Base-by-base conservation (phyloP, 2,888 invertebrate genomes). In the Euzetes globulus region DNA sequence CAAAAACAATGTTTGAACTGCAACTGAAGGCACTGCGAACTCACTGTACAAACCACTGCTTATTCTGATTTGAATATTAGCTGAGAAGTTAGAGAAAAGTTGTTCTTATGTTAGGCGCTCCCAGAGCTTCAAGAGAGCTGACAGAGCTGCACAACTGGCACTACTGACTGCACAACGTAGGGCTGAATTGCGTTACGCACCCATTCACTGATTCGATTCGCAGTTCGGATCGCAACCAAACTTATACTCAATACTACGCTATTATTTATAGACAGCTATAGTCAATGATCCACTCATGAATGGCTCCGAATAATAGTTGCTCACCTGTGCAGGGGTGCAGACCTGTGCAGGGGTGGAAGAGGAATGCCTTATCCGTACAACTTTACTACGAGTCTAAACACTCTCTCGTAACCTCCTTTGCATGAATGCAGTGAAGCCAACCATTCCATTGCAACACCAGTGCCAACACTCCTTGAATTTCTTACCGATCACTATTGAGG, bases 231-330 rank as follows among this genome's bases (percentile, higher is more conserved):
- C 29, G 13, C 58, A 58, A 25, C 11, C 15, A 58, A 19, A 27
- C 19, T 72, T 73, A 73, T 77, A 77, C 77, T 77, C 73, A 74
- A 73, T 77, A 77, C 77, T 77, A 77, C 77, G 76, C 75, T 75
- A 77, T 77, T 77, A 77, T 77, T 77, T 77, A 77, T 77, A 77
- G 77, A n/a, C n/a, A 50, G 50, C 76, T 77, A 77, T 77, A 77
- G 77, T 50, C n/a, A 50, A 4, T 77, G 77, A 77, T 75, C 76
- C 77, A 77, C 72, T 76, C 76, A 77, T 77, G 77, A 77, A 77
- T 77, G 77, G 75, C 75, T 76, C 75, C 29, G 75, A 74, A 74
- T 74, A 76, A 76, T 73, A 73, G 52, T 50, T 70, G 72, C 76
- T 17, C 50, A 71, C 72, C 72, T 75, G 76, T 73, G 76, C 72